These are phyloP conservation scores for Ophion ventricosus DNA, from an alignment of 2,888 invertebrate species.

Conservation along the genomic window DNA sequence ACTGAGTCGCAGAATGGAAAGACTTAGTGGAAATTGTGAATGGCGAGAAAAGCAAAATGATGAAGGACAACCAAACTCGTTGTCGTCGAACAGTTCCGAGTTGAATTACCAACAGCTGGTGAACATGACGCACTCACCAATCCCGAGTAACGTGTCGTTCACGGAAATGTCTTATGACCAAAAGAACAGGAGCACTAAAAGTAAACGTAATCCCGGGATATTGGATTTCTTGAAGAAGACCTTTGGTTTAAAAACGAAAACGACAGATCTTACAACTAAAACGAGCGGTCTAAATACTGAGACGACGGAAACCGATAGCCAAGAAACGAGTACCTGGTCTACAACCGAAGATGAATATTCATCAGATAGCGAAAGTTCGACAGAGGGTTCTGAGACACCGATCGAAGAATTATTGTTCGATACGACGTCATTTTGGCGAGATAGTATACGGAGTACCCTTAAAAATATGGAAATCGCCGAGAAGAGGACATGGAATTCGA, in stretches of 20 bases:
- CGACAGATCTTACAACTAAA: constrained; percentile 10
- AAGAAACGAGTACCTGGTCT: constrained; percentile 23
- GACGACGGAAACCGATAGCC: constrained; percentile 16
- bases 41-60: neutral
- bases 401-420: neutral
- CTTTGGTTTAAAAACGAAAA: constrained; percentile 41
- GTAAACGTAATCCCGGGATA: constrained; percentile 61
- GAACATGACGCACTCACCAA: neutral
- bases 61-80: neutral
- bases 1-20: neutral
- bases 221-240: constrained; percentile 63
- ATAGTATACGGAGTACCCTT: neutral
- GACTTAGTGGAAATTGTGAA: neutral
- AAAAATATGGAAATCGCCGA: neutral
- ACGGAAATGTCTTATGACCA: neutral
- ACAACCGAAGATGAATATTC: constrained; percentile 43
- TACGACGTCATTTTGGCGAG: neutral
- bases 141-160: constrained; percentile 2
- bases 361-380: neutral
- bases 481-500: neutral
- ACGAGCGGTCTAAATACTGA: constrained; percentile 25
- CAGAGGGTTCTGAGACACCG: constrained; percentile 4
- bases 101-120: neutral
- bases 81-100: neutral
- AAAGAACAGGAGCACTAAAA: constrained; percentile 9